Base-by-base conservation (phyloP, 30 jellyfish, hydroid and myxozoan genomes). In the Rhopilema esculentum region DNA sequence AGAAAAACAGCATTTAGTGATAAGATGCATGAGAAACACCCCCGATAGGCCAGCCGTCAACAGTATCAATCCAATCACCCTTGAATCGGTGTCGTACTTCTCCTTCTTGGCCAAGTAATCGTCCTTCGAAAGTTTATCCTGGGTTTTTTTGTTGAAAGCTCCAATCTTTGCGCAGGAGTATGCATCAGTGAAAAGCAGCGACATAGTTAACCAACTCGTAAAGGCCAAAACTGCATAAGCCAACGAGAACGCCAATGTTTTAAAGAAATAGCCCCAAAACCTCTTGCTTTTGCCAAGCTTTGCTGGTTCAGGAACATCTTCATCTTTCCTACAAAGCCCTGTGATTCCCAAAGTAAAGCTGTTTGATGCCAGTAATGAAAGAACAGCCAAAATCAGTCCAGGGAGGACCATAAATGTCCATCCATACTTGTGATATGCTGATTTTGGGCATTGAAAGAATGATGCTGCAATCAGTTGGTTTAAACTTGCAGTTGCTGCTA, bases 381-480 rank as follows among this genome's bases (percentile, higher is more conserved):
- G 40, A 20, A 84, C 4, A 1, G 87, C 71, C 0, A 72, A 57
- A 16, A 72, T 24, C 23, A 84, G 21, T 12, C 86, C 93, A 23
- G 93, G 93, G 1, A 30, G 27, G 6, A 84, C 0, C 75, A 84
- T 4, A 22, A 84, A 84, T 15, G 72, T 8, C 93, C 65, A 57
- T 4, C 93, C 93, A 61, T 70, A 84, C 0, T 12, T 12, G 1
- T 50, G 66, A 27, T 84, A 87, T 0, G 93, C 48, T 1, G 84
- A 24, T 9, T 29, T 25, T 18, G 93, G 93, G 66, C 93, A 84
- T 27, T 84, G 63, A 80, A 84, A 84, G 33, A 66, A 71, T 15
- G 66, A 7, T 27, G 32, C 74, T 21, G 62, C n/a, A 1, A 84
- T 65, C 22, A 84, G 8, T 1, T 29, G 61, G 93, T 84, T 84